These are phyloP conservation scores for Astyanax mexicanus DNA, from an alignment of 2,797 vertebrate species.

Conservation along the genomic window DNA sequence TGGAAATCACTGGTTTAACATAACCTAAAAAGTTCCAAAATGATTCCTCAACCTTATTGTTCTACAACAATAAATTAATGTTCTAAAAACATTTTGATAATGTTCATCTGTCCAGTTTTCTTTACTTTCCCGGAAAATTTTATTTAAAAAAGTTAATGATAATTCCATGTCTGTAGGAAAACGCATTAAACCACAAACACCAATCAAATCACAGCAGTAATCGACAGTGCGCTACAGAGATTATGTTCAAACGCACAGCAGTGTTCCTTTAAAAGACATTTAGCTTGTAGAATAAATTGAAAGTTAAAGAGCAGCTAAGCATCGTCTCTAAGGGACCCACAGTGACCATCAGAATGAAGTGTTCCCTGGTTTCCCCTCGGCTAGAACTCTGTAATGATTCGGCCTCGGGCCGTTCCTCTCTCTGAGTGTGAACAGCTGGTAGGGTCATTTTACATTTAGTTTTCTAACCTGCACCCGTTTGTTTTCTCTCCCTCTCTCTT, in stretches of 20 bases:
- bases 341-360: not conserved
- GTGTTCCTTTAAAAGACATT: not conserved
- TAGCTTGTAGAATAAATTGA: not conserved
- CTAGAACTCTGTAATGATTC: not conserved
- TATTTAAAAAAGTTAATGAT: too few relatives aligned
- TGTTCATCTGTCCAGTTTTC: too few relatives aligned
- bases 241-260: not conserved
- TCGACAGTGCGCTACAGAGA: too few relatives aligned
- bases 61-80: too few relatives aligned
- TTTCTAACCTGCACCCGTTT: slow-evolving; percentile 43
- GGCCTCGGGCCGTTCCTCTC: not conserved
- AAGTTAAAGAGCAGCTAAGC: not conserved
- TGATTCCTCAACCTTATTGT: too few relatives aligned
- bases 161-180: too few relatives aligned
- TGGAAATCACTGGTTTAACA: too few relatives aligned
- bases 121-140: too few relatives aligned
- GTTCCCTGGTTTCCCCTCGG: not conserved
- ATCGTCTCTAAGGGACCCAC: not conserved
- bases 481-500: not conserved
- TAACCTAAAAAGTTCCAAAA: too few relatives aligned
- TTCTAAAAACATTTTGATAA: too few relatives aligned
- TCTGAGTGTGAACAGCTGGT: slow-evolving; percentile 20
- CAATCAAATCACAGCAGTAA: too few relatives aligned
- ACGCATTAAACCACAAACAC: too few relatives aligned
- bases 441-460: slow-evolving; percentile 47